phyloP scores from a whole-genome alignment of 2,888 invertebrate species.

The Dysmachus trigonus region DNA sequence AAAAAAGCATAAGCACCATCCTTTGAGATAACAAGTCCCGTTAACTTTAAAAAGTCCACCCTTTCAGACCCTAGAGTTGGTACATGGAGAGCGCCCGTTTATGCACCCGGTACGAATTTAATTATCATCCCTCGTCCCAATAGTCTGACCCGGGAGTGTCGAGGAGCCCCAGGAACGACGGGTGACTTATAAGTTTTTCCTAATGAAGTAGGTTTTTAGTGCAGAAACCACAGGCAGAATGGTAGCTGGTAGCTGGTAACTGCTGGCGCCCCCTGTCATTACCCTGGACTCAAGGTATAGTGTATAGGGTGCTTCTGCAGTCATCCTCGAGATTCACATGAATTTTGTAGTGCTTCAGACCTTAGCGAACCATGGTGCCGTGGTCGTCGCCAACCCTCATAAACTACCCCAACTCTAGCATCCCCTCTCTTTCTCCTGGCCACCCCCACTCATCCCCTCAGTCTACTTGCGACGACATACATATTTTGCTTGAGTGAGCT shows the following conservation, averaged over 20 bases:
- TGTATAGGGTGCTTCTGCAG: not conserved
- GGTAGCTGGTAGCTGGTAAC: not conserved
- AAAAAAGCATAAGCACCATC: not conserved
- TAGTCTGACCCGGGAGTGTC: not conserved
- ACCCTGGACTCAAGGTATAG: not conserved
- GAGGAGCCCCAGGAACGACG: not conserved
- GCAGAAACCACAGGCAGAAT: not conserved
- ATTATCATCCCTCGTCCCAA: slow-evolving; percentile 15
- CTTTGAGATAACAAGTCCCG: not conserved
- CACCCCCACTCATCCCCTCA: not conserved
- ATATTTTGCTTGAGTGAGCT: not conserved
- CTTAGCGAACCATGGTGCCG: not conserved
- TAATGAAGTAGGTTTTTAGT: slow-evolving; percentile 19
- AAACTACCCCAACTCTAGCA: not conserved
- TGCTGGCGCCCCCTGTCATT: not conserved
- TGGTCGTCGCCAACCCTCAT: not conserved
- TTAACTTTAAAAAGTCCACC: not conserved
- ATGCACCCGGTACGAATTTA: not conserved
- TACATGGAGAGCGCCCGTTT: not conserved
- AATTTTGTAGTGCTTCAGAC: not conserved
- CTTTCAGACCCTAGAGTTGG: not conserved
- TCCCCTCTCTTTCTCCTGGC: too few species aligned
- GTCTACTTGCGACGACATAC: not conserved
- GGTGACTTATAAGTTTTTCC: slow-evolving; percentile 18
- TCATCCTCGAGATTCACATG: not conserved